Percentiles rank a stretch among this genome's conserved stretches.
phyloP scores from a whole-genome alignment of 2,888 invertebrate genomes.

The Lithophane semibrunnea region DNA sequence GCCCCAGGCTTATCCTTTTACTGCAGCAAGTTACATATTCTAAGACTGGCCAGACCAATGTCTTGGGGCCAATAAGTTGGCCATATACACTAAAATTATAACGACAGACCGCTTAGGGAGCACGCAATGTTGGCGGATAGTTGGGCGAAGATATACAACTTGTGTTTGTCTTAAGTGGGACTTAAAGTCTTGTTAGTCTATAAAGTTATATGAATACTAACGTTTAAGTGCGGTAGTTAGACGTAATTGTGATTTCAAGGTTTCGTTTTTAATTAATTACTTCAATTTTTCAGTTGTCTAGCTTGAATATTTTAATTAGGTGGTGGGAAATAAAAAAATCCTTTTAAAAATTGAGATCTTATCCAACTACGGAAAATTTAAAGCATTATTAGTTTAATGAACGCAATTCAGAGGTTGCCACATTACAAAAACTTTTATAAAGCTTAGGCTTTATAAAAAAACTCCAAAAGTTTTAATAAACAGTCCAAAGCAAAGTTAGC shows the following conservation, averaged over 20 bases:
- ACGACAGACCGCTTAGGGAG: constrained; percentile 56
- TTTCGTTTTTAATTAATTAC: not conserved
- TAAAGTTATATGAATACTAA: constrained; percentile 32
- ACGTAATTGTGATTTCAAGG: not conserved
- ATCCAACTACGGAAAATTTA: no score
- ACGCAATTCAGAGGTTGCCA: no score
- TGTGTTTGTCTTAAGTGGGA: constrained; percentile 39
- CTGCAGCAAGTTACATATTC: constrained; percentile 55
- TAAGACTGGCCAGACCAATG: constrained; percentile 56
- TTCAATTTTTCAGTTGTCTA: no score
- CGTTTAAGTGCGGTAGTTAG: not conserved
- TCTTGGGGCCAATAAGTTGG: constrained; percentile 70
- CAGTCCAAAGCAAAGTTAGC: no score
- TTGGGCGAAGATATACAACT: constrained; percentile 37
- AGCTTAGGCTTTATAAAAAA: no score
- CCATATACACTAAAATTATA: constrained; percentile 64
- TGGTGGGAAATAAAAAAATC: no score
- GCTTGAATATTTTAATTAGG: no score
- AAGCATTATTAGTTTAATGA: no score
- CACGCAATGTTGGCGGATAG: constrained; percentile 44
- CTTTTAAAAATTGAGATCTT: no score
- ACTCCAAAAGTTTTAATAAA: no score
- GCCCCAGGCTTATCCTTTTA: constrained; percentile 65
- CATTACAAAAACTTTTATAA: no score
- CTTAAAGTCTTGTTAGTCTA: constrained; percentile 29